These are phyloP conservation scores for Ips nitidus DNA, from an alignment of 1,140 invertebrate species.

Conservation along the genomic window DNA sequence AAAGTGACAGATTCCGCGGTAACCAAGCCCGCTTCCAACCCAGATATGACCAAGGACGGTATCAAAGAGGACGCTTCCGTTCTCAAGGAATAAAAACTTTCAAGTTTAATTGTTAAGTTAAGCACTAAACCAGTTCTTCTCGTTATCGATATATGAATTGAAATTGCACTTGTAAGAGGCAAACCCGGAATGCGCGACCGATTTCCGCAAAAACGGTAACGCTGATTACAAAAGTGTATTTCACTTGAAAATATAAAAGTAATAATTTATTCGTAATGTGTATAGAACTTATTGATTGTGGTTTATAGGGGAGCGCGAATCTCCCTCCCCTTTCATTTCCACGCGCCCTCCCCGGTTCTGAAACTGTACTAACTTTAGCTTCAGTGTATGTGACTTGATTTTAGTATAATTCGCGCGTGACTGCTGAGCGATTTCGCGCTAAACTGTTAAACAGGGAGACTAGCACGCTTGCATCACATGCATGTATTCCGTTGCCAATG, in stretches of 20 bases:
- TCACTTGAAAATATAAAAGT: not conserved
- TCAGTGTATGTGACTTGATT: too few species aligned
- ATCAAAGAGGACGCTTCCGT: constrained; percentile 43
- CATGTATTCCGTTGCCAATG: too few species aligned
- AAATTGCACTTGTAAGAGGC: not conserved
- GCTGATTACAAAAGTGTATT: not conserved
- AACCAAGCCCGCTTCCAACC: too few species aligned
- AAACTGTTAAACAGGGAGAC: too few species aligned
- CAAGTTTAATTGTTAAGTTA: constrained; percentile 28
- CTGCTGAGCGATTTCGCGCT: too few species aligned
- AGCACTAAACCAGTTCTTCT: constrained; percentile 42
- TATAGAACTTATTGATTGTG: constrained; percentile 20
- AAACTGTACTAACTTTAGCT: too few species aligned
- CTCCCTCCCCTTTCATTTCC: too few species aligned
- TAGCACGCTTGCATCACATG: too few species aligned
- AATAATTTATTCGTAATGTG: constrained; percentile 21
- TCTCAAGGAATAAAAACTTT: constrained; percentile 44
- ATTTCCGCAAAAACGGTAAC: too few species aligned
- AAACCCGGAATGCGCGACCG: not conserved
- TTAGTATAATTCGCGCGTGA: too few species aligned
- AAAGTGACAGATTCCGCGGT: constrained; percentile 31
- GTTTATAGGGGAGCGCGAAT: not conserved
- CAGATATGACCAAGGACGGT: constrained; percentile 31
- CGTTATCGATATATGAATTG: constrained; percentile 3
- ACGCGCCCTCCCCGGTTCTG: too few species aligned